Evolutionary conservation across 2,113 vertebrate genomes (phyloP), one percentile per base, ranked within the genome.

Genomic region (Pimephales promelas): DNA sequence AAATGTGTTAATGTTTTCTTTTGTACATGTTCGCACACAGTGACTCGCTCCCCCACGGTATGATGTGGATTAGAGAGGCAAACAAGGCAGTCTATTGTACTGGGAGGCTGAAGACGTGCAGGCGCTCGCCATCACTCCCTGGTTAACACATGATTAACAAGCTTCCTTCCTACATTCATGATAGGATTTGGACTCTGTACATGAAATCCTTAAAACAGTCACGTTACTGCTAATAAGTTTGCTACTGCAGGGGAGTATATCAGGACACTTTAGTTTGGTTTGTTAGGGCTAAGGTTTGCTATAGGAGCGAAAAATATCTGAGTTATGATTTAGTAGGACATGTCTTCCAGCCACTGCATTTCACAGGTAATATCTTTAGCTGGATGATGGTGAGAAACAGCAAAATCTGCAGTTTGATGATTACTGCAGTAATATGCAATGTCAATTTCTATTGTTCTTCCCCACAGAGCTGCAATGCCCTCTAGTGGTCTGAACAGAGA

Each of bases 401-500:
- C 62, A 80, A 66, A 76, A 64, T 79, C 61, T 83, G 84, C 49
- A 82, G 62, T 71, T 66, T 75, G 73, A 80, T 76, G 71, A 80
- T 70, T 52, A 54, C 57, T 79, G 70, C 56, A 70, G 36, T 54
- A 80, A 61, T 31, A 83, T 61, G 79, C 16, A 6, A 72, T 78
- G n/a, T 83, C 49, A 57, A 85, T 80, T 83, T 34, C 26, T 52
- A 31, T 28, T 82, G 34, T 40, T 68, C 5, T 78, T 43, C 10
- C n/a, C 61, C 31, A 34, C 45, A 87, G 85, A 80, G 49, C 81
- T 83, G 68, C 84, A 87, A 34, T 82, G 92, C 90, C 87, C 90
- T 92, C 94, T 94, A 82, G 88, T 93, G 94, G 89, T 45, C 13
- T 70, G 70, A 89, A 40, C 4, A 68, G 18, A 81, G 18, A 70